phyloP scores from a whole-genome alignment of 2,888 invertebrate genomes.

The Drepanosiphum platanoidis region DNA sequence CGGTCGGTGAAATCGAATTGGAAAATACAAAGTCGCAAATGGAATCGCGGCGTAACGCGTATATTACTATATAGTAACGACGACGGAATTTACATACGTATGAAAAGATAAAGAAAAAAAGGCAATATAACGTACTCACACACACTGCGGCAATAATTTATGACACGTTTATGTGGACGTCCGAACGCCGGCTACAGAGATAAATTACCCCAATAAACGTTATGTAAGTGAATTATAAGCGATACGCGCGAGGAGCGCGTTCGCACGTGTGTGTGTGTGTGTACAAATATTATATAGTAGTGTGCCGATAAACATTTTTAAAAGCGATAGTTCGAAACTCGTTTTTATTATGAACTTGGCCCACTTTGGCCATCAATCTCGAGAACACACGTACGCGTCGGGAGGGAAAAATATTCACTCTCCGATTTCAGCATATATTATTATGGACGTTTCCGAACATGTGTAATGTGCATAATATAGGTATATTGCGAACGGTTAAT shows the following conservation, averaged over 20 bases:
- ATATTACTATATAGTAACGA: background rate
- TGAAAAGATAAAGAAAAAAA: background rate
- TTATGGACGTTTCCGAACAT: background rate
- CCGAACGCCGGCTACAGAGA: background rate
- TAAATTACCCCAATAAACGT: background rate
- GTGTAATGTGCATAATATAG: background rate
- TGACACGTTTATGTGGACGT: background rate
- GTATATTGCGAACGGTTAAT: background rate
- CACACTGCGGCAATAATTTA: background rate
- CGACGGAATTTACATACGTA: background rate
- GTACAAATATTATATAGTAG: background rate
- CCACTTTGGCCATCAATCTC: constrained; percentile 43
- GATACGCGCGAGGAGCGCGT: background rate
- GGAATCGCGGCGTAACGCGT: background rate
- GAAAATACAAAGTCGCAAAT: background rate
- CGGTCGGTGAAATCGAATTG: background rate
- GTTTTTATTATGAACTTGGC: constrained; percentile 54
- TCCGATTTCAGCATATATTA: constrained; percentile 15
- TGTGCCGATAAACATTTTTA: background rate
- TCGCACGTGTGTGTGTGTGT: background rate
- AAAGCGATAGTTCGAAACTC: constrained; percentile 49
- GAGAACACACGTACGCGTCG: background rate
- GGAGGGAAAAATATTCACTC: constrained; percentile 7
- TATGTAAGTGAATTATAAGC: background rate
- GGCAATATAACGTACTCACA: background rate